phyloP scores from a whole-genome alignment of 2,888 invertebrate genomes.

The Drosophila siamana region DNA sequence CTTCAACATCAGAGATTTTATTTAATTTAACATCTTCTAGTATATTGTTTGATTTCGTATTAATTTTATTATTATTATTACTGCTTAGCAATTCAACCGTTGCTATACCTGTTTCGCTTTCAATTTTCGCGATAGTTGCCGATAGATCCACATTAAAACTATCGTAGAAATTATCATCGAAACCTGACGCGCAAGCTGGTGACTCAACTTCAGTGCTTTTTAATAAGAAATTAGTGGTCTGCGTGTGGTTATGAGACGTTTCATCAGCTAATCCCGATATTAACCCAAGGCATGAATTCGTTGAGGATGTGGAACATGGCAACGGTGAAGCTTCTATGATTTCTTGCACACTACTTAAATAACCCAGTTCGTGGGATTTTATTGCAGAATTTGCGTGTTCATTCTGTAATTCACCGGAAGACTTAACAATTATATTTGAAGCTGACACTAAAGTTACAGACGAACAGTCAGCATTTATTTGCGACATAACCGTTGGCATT shows the following conservation, averaged over 20 bases:
- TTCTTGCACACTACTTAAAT: neutral
- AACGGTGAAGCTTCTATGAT: neutral
- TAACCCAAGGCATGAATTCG: neutral
- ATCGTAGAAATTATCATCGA: constrained; percentile 82
- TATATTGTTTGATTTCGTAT: neutral
- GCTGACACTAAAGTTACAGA: neutral
- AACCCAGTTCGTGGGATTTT: neutral
- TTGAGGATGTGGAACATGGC: neutral
- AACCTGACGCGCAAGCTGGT: constrained; percentile 36
- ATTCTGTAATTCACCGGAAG: constrained; percentile 12
- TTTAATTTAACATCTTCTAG: constrained; percentile 20
- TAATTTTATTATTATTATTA: neutral
- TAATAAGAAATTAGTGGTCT: neutral
- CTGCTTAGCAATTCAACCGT: constrained; percentile 4
- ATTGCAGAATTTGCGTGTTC: neutral
- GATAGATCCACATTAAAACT: constrained; percentile 79
- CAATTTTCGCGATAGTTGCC: constrained; percentile 47
- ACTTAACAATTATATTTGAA: neutral
- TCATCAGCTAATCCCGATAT: neutral
- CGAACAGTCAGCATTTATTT: neutral
- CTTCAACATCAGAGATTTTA: constrained; percentile 8
- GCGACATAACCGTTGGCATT: neutral
- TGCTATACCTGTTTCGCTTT: constrained; percentile 28
- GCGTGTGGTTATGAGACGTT: neutral
- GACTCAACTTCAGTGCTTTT: neutral